Evolutionary conservation across 2,797 vertebrate species (phyloP).

Genomic region (Masticophis lateralis): DNA sequence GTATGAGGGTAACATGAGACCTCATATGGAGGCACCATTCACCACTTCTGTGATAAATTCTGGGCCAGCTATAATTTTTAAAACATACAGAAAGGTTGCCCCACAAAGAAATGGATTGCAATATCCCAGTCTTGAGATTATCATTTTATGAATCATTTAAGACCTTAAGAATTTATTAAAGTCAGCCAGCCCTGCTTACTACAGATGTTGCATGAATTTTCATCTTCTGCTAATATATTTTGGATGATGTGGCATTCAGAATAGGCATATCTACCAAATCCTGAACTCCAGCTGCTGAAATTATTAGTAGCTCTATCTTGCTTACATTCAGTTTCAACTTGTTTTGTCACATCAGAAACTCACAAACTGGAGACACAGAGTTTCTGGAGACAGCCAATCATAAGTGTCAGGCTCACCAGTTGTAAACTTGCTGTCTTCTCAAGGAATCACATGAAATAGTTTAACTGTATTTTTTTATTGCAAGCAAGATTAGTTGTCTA

Average conservation of each 20-base stretch:
- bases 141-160: background rate
- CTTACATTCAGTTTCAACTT: background rate
- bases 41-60: background rate
- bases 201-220: background rate
- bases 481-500: background rate
- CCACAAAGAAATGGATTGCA: background rate
- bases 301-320: background rate
- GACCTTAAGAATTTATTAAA: background rate
- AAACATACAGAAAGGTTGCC: background rate
- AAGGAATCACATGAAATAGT: background rate
- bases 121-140: background rate
- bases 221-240: background rate
- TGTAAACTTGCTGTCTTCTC: background rate
- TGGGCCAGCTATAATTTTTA: background rate
- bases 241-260: background rate
- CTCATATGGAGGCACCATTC: background rate
- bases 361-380: background rate
- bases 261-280: background rate
- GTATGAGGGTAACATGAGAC: background rate
- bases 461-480: background rate
- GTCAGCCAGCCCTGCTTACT: background rate
- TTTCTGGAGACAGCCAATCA: background rate
- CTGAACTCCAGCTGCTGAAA: background rate
- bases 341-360: background rate
- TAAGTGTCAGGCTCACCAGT: background rate